Conservation (phyloP, 2,797 vertebrate species). For the Monodelphis domestica region DNA sequence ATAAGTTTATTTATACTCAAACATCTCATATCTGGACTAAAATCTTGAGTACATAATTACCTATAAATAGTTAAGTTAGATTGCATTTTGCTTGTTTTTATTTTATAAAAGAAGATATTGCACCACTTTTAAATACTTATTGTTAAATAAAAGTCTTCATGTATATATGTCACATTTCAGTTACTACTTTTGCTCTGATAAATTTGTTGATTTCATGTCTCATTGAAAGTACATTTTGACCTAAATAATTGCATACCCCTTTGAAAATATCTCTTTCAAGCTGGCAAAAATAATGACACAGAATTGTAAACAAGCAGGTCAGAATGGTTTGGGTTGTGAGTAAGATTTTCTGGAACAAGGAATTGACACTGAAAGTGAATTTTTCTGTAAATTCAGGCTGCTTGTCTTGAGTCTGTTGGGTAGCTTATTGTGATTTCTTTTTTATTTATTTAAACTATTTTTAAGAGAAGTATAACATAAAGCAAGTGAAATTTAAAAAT, state of each 20-base stretch:
- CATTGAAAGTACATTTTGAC: constrained; percentile 52
- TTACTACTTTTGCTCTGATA: constrained; percentile 65
- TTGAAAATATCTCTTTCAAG: constrained; percentile 33
- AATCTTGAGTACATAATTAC: constrained; percentile 46
- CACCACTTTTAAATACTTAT: constrained; percentile 47
- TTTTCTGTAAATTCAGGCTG: neutral
- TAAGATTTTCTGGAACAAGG: neutral
- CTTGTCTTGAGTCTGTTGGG: neutral
- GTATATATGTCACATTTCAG: constrained; percentile 47
- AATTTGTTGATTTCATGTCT: constrained; percentile 54
- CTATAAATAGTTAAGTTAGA: constrained; percentile 9
- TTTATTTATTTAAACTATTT: neutral
- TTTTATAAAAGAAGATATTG: constrained; percentile 52
- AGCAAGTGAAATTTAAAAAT: neutral
- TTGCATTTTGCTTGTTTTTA: constrained; percentile 52
- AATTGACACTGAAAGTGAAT: neutral
- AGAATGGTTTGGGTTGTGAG: constrained; percentile 54
- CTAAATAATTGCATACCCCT: constrained; percentile 40
- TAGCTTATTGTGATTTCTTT: neutral
- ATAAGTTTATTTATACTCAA: constrained; percentile 51
- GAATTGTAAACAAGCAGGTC: constrained; percentile 31
- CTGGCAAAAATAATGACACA: constrained; percentile 44
- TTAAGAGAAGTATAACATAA: neutral
- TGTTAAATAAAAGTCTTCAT: constrained; percentile 54
- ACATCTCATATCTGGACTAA: constrained; percentile 57